Evolutionary conservation across 2,113 vertebrate genomes (phyloP).

Genomic region (Chaetops frenatus): DNA sequence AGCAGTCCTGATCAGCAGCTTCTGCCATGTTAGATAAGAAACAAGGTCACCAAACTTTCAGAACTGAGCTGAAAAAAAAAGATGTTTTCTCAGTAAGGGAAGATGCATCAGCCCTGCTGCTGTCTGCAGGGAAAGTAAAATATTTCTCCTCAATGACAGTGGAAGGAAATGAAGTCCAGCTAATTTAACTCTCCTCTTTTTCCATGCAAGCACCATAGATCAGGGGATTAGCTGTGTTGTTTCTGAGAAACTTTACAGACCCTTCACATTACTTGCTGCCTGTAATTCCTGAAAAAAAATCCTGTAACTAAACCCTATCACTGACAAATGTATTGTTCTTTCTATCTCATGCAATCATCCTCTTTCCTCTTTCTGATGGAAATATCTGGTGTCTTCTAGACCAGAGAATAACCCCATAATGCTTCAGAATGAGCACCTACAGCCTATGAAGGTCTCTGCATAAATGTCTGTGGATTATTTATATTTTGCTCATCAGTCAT

Average conservation of each 20-base stretch:
- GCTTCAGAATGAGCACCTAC: neutral
- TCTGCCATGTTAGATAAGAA: neutral
- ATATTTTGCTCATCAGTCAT: neutral
- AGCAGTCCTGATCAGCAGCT: neutral
- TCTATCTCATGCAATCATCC: neutral
- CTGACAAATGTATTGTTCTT: neutral
- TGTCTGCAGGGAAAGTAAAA: neutral
- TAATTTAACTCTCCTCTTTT: neutral
- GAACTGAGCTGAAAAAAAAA: neutral
- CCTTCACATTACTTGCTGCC: neutral
- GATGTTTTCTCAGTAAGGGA: neutral
- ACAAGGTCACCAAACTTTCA: conserved; percentile 16
- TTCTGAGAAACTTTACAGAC: neutral
- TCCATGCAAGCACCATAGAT: neutral
- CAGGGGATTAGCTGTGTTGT: neutral
- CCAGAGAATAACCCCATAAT: neutral
- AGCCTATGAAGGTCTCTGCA: neutral
- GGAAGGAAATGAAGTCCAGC: neutral
- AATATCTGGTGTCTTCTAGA: neutral
- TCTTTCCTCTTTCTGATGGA: neutral
- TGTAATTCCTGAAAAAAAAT: neutral
- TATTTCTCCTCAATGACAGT: neutral
- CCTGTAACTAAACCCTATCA: neutral
- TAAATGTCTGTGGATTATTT: neutral
- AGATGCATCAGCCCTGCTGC: neutral